These are phyloP conservation scores for Craniophora ligustri DNA, from an alignment of 2,888 invertebrate genomes.

Conservation along the genomic window DNA sequence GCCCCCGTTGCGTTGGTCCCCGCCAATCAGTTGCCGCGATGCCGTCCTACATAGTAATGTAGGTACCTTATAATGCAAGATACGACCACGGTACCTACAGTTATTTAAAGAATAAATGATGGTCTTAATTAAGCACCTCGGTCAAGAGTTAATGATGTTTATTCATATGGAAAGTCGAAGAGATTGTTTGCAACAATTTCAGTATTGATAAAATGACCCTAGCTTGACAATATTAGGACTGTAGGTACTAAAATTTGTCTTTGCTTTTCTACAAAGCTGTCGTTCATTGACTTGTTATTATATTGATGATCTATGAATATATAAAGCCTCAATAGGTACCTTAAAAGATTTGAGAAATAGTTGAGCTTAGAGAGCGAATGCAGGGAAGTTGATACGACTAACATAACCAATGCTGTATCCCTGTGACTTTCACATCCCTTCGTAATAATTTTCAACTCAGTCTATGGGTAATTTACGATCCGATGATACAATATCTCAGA, in stretches of 20 bases:
- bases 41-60: conserved; percentile 49
- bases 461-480: background rate
- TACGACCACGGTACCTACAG: conserved; percentile 24
- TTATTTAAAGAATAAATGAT: conserved; percentile 40
- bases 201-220: background rate
- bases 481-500: background rate
- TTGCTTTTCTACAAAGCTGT: background rate
- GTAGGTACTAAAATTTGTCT: background rate
- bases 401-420: too few relatives aligned
- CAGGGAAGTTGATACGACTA: too few relatives aligned
- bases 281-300: background rate
- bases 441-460: too few relatives aligned
- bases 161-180: background rate
- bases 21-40: conserved; percentile 42
- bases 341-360: too few relatives aligned
- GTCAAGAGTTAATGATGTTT: conserved; percentile 12
- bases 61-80: conserved; percentile 23
- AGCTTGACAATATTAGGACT: background rate
- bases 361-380: too few relatives aligned
- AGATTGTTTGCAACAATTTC: background rate
- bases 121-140: conserved; percentile 8
- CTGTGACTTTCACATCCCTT: too few relatives aligned
- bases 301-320: too few relatives aligned
- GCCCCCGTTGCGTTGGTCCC: conserved; percentile 48
- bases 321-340: too few relatives aligned